A percentile compares a stretch with the other conserved stretches of the same genome.
Evolutionary conservation across 2,113 vertebrate genomes (phyloP).

Genomic region (Promerops cafer): DNA sequence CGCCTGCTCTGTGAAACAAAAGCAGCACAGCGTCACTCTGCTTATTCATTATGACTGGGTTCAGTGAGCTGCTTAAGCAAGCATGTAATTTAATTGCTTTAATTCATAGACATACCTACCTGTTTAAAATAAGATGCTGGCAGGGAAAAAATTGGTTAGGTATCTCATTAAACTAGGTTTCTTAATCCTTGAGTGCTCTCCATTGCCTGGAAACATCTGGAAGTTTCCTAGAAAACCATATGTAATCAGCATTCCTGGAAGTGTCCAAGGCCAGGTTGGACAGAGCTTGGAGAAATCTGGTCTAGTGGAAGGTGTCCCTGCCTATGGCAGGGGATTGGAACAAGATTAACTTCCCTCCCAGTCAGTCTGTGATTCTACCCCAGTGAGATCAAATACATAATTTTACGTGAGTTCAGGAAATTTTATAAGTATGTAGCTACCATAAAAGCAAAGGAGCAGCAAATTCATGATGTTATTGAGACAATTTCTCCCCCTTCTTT

Average conservation of each 20-base stretch:
- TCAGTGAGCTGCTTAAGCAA: not conserved
- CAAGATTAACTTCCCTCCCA: not conserved
- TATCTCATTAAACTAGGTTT: not conserved
- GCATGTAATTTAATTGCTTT: not conserved
- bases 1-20: not conserved
- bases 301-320: not conserved
- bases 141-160: not conserved
- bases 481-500: not conserved
- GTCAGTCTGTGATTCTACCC: not conserved
- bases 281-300: not conserved
- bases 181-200: not conserved
- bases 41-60: not conserved
- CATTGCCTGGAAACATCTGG: not conserved
- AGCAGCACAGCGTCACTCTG: not conserved
- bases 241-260: not conserved
- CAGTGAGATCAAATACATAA: not conserved
- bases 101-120: not conserved
- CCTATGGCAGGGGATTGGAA: not conserved
- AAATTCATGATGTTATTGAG: not conserved
- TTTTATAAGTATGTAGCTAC: not conserved
- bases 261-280: not conserved
- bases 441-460: not conserved
- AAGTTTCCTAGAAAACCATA: not conserved
- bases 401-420: rapidly evolving
- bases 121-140: not conserved